Base-by-base conservation (phyloP, 2,797 vertebrate genomes). In the Paedocypris micromegethes region DNA sequence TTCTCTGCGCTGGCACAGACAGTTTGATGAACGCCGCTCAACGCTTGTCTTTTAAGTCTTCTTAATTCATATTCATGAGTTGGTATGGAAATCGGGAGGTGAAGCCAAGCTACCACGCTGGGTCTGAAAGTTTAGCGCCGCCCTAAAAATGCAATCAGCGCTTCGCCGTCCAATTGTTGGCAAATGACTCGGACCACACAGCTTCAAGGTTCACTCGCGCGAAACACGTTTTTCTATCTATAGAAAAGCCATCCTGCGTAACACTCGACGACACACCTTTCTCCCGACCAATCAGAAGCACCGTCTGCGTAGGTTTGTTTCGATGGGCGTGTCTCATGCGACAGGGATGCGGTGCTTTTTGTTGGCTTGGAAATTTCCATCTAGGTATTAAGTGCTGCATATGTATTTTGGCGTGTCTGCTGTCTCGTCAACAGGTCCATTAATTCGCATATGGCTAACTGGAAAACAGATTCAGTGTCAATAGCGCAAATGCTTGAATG, bases 51-150 rank as follows among this genome's bases (percentile, higher is more conserved):
- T 70, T 83, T 83, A 77, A 51, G 1, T 43, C 55, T 53, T n/a
- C 44, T 60, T 79, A 43, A 9, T 89, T 75, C 75, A 87, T 88
- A 91, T 89, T 87, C 73, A 90, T 88, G 83, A 89, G 79, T 39
- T 39, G 51, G 2, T 39, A 1, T 23, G 50, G 59, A 48, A 38
- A 54, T 61, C 37, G 39, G 2, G 52, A 45, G 60, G 23, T 2
- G 2, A 38, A 37, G 5, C 49, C 1, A 5, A 9, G n/a, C 5
- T 0, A 2, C 0, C 6, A 3, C 2, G 37, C 43, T 45, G 23
- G 7, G 6, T 0, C 7, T 54, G 48, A 53, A 54, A 8, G 4
- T 4, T 54, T 6, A 9, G 39, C 5, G 50, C 52, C 51, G 23
- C 5, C 42, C 56, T 54, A 6, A 2, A 49, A 64, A 50, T 9